A percentile compares a stretch with the other conserved stretches of the same genome.
phyloP scores from a whole-genome alignment of 2,113 vertebrate species.

The Eclectus roratus region DNA sequence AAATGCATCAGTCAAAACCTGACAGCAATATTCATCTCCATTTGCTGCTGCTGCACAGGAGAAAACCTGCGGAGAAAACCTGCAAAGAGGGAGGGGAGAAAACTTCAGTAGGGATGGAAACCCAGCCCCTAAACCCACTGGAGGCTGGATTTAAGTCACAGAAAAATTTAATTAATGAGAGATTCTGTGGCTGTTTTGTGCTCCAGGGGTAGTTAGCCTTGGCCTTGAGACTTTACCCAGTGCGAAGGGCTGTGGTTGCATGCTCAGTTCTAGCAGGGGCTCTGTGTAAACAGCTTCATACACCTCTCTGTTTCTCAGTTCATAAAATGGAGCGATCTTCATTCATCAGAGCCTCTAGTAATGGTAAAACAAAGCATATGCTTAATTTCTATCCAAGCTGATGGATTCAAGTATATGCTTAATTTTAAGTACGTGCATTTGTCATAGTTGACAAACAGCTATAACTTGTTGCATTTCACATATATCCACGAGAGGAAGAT shows the following conservation, averaged over 20 bases:
- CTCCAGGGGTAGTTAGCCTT: not conserved
- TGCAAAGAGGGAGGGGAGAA: not conserved
- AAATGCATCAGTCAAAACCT: fast-evolving
- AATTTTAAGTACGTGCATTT: fast-evolving
- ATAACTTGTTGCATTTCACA: fast-evolving
- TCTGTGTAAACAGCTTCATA: fast-evolving
- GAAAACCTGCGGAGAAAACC: not conserved
- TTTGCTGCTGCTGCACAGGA: not conserved
- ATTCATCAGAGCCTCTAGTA: not conserved
- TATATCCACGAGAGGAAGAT: fast-evolving
- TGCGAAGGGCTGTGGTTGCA: not conserved
- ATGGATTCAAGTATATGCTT: not conserved
- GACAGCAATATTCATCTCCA: fast-evolving
- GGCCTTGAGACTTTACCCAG: not conserved
- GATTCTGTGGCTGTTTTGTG: not conserved
- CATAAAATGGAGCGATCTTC: fast-evolving
- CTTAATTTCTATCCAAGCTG: not conserved
- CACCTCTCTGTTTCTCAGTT: not conserved
- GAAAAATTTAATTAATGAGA: not conserved
- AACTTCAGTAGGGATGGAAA: not conserved
- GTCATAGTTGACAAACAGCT: not conserved
- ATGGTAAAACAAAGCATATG: fast-evolving
- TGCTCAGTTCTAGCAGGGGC: not conserved
- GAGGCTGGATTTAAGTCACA: not conserved
- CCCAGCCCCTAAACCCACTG: fast-evolving